Conservation (phyloP, 2,888 invertebrate species). For the Elgonia sp. region DNA sequence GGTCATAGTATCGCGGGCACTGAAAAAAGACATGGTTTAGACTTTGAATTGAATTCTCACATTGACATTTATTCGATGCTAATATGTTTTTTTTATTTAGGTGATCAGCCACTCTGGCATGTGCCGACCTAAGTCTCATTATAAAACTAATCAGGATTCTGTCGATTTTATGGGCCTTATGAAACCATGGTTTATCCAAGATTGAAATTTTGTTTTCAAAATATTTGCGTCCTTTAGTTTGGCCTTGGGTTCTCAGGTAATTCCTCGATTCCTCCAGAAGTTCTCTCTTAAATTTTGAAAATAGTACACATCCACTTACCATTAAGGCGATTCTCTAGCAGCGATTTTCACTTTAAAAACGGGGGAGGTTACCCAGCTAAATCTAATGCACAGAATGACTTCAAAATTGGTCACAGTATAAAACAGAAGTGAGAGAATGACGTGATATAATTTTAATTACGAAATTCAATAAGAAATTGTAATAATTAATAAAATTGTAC, state of each 20-base stretch:
- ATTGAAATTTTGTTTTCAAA: not conserved
- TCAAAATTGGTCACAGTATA: too few species aligned
- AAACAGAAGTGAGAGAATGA: too few species aligned
- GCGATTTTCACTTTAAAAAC: too few species aligned
- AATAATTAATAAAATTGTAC: too few species aligned
- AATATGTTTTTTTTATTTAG: slow-evolving; percentile 7
- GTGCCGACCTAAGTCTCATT: slow-evolving; percentile 15
- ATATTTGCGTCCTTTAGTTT: slow-evolving; percentile 6
- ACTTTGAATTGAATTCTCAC: not conserved
- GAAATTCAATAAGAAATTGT: too few species aligned
- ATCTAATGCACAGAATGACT: too few species aligned
- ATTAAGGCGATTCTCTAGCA: too few species aligned
- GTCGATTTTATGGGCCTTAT: not conserved
- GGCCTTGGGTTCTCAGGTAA: not conserved
- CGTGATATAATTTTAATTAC: too few species aligned
- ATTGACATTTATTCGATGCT: not conserved
- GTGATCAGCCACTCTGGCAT: not conserved
- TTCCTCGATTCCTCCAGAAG: not conserved
- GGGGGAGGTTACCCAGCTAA: too few species aligned
- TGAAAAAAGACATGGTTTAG: not conserved
- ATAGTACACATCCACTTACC: too few species aligned
- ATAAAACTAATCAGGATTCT: not conserved
- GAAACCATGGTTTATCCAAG: slow-evolving; percentile 6
- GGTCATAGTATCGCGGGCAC: not conserved
- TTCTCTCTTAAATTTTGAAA: slow-evolving; percentile 1